Percentiles rank a stretch among this genome's conserved stretches.
Conservation (phyloP, 2,888 invertebrate genomes). For the Pristionchus exspectatus region DNA sequence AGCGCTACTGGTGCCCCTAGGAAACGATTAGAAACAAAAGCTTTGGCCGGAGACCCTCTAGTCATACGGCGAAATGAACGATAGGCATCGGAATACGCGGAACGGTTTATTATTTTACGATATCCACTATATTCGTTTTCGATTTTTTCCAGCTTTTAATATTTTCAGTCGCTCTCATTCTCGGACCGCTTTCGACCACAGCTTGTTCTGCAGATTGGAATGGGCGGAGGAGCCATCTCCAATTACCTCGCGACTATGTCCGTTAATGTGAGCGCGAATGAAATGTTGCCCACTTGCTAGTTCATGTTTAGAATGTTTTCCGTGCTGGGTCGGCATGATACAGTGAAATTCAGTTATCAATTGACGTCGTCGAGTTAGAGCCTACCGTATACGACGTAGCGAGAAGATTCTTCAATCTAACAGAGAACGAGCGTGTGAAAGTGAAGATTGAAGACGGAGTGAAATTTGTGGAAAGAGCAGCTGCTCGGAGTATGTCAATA, state of each 20-base stretch:
- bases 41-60: no score
- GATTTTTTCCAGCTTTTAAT: no score
- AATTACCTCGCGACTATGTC: constrained; percentile 22
- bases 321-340: no score
- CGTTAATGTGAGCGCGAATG: constrained; percentile 20
- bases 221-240: constrained; percentile 44
- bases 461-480: not conserved
- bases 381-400: constrained; percentile 29
- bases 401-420: constrained; percentile 9
- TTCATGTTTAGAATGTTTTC: no score
- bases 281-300: no score
- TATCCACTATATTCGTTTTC: no score
- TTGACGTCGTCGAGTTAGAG: constrained; percentile 51
- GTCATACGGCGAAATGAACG: no score
- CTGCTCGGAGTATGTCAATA: not conserved
- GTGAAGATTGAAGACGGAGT: constrained; percentile 48
- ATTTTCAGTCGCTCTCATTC: constrained; percentile 28
- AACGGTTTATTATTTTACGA: no score
- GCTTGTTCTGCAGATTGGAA: constrained; percentile 17
- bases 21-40: no score
- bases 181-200: not conserved
- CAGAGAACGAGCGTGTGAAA: not conserved
- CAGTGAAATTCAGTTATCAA: constrained; percentile 38
- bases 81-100: no score
- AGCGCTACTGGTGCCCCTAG: no score